Percentiles rank a stretch among this genome's conserved stretches.
These are phyloP conservation scores for Himalopsyche tibetana DNA, from an alignment of 2,888 invertebrate genomes.

Conservation along the genomic window DNA sequence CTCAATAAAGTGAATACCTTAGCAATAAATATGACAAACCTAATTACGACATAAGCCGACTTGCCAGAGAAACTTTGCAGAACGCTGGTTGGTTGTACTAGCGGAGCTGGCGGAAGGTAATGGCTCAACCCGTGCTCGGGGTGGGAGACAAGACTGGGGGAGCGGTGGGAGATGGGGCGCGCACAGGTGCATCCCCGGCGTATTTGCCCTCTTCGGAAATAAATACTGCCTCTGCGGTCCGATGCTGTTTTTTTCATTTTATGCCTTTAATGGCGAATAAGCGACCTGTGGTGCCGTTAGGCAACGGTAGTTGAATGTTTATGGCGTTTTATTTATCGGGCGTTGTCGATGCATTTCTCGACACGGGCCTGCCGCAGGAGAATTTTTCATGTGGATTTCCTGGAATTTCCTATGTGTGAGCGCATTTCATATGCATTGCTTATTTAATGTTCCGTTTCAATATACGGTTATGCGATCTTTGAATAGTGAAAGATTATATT, in stretches of 20 bases:
- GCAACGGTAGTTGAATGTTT: slow-evolving; percentile 15
- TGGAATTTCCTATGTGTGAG: not conserved
- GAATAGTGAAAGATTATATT: too few species aligned
- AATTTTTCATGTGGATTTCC: not conserved
- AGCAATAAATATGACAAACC: slow-evolving; percentile 41
- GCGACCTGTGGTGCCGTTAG: slow-evolving; percentile 40
- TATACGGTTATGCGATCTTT: too few species aligned
- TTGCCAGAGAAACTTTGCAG: slow-evolving; percentile 38
- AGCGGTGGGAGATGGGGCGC: not conserved
- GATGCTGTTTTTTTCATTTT: slow-evolving; percentile 4
- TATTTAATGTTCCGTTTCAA: too few species aligned
- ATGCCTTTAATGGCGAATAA: slow-evolving; percentile 23
- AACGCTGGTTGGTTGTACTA: slow-evolving; percentile 27
- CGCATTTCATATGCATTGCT: too few species aligned
- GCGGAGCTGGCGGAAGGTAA: slow-evolving; percentile 27
- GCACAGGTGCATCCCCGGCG: slow-evolving; percentile 44
- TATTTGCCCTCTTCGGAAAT: slow-evolving; percentile 39
- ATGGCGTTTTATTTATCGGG: slow-evolving; percentile 23
- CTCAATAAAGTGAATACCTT: slow-evolving; percentile 38
- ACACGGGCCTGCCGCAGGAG: not conserved
- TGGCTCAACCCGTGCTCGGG: slow-evolving; percentile 1
- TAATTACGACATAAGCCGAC: slow-evolving; percentile 39
- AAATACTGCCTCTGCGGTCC: slow-evolving; percentile 32
- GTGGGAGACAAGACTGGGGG: not conserved
- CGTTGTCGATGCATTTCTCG: slow-evolving; percentile 27